A percentile compares a stretch with the other conserved stretches of the same genome.
These are phyloP conservation scores for Vultur gryphus DNA, from an alignment of 2,797 vertebrate species.

Conservation along the genomic window DNA sequence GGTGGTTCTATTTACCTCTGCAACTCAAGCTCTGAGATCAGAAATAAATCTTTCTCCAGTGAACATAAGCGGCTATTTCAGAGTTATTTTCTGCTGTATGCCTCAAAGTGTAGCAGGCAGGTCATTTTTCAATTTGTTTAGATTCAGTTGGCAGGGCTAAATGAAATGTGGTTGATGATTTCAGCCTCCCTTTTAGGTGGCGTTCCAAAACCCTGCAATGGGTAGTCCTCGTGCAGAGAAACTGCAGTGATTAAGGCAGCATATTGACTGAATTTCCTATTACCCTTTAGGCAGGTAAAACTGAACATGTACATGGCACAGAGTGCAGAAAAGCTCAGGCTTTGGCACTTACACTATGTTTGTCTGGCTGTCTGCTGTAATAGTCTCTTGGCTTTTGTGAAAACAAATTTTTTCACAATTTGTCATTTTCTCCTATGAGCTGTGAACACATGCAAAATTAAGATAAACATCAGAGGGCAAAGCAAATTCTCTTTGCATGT, in stretches of 20 bases:
- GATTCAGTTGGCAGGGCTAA: not conserved
- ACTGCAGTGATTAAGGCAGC: not conserved
- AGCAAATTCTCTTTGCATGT: not conserved
- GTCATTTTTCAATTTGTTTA: conserved; percentile 41
- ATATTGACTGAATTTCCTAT: not conserved
- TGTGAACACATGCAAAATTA: conserved; percentile 9
- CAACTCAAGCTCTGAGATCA: not conserved
- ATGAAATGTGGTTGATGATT: not conserved
- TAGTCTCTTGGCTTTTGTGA: not conserved
- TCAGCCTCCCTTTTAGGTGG: not conserved
- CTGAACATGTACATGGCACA: not conserved
- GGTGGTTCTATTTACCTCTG: conserved; percentile 36
- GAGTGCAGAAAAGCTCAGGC: not conserved
- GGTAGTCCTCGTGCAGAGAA: not conserved
- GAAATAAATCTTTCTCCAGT: conserved; percentile 17
- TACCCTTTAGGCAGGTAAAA: not conserved
- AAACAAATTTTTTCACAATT: conserved; percentile 56
- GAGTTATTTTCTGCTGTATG: conserved; percentile 21
- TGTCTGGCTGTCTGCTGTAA: not conserved
- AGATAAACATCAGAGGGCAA: conserved; percentile 36
- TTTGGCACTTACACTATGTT: not conserved
- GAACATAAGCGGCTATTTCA: not conserved
- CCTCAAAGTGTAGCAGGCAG: not conserved
- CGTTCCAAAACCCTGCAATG: not conserved
- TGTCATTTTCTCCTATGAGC: conserved; percentile 20